Percentiles rank a stretch among this genome's conserved stretches.
Conservation (phyloP, 2,888 invertebrate genomes). For the Amaurobius ferox region DNA sequence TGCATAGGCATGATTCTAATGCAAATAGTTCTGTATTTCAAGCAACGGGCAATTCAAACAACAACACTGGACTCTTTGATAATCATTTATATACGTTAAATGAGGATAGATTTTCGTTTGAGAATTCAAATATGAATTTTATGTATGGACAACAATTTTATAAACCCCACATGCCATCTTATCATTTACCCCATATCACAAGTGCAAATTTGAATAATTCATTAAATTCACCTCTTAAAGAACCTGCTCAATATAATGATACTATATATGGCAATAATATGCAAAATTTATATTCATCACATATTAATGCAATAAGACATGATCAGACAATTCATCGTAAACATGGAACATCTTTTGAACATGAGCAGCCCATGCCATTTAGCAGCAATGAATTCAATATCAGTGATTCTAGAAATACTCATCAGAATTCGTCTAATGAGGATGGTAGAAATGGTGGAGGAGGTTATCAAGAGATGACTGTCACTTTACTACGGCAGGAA, state of each 20-base stretch:
- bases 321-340: constrained; percentile 78
- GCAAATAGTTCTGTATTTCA: constrained; percentile 45
- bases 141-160: constrained; percentile 35
- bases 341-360: constrained; percentile 82
- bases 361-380: constrained; percentile 79
- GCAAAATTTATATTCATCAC: constrained; percentile 28
- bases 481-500: constrained; percentile 91
- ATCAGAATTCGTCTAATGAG: constrained; percentile 10
- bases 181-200: constrained; percentile 37
- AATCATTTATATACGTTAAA: constrained; percentile 50
- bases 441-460: constrained; percentile 21
- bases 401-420: background rate
- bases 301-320: constrained; percentile 33
- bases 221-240: constrained; percentile 26
- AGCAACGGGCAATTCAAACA: constrained; percentile 28
- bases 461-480: constrained; percentile 82
- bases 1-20: constrained; percentile 50
- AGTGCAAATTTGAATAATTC: constrained; percentile 14
- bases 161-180: constrained; percentile 40
- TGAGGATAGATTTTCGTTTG: constrained; percentile 45
- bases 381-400: constrained; percentile 40
- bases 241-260: constrained; percentile 39
- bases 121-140: constrained; percentile 36
- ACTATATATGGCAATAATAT: constrained; percentile 1
- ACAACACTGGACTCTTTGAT: constrained; percentile 17